Evolutionary conservation across 37 sponge, comb jelly and placozoan species (phyloP).

Genomic region (Oopsacas minuta): DNA sequence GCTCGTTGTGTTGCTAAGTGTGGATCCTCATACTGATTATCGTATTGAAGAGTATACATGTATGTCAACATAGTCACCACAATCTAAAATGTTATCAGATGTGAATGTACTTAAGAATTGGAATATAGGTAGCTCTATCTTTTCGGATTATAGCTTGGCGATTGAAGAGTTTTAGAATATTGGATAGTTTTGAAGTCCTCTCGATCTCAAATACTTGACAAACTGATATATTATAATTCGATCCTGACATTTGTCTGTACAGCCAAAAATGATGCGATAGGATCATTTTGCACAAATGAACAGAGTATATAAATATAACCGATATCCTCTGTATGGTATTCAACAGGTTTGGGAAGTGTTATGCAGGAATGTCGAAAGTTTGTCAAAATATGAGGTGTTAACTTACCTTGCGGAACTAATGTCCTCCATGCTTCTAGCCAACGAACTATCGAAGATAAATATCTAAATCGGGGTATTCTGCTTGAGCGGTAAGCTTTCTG

Average conservation of each 20-base stretch:
- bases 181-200: not conserved
- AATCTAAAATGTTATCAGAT: not conserved
- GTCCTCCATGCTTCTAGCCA: not conserved
- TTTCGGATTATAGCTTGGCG: not conserved
- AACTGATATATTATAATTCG: not conserved
- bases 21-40: not conserved
- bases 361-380: not conserved
- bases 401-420: not conserved
- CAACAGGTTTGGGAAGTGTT: not conserved
- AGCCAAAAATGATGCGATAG: no score
- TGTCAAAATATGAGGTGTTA: not conserved
- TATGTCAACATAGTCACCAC: not conserved
- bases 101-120: not conserved
- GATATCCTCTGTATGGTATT: not conserved
- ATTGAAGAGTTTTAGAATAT: not conserved
- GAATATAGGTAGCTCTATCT: not conserved
- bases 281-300: not conserved
- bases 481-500: not conserved
- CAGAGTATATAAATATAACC: not conserved
- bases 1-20: not conserved
- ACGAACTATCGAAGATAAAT: not conserved
- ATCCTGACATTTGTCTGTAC: no score
- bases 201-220: not conserved
- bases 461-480: not conserved
- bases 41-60: not conserved